Evolutionary conservation across 1,140 invertebrate species (phyloP).

Genomic region (Nebria ingens): DNA sequence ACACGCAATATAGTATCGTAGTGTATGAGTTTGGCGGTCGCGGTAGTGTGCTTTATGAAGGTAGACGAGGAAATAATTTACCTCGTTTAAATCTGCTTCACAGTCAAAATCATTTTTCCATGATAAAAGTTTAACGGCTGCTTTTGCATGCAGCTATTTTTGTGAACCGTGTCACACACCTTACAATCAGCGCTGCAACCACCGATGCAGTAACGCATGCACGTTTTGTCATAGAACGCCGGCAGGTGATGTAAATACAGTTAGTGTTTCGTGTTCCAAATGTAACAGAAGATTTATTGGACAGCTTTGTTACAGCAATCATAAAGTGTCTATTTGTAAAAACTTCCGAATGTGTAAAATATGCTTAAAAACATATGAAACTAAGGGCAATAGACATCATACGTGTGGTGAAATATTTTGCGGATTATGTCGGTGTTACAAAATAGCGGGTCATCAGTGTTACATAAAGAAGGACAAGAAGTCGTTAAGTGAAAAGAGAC

Average conservation of each 20-base stretch:
- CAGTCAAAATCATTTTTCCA: neutral
- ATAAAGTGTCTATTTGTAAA: neutral
- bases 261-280: neutral
- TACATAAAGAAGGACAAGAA: neutral
- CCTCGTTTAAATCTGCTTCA: neutral
- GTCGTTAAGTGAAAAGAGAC: neutral
- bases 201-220: neutral
- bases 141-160: neutral
- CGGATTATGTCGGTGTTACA: neutral
- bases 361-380: slow-evolving; percentile 1
- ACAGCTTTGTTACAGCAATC: too few relatives aligned
- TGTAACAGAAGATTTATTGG: neutral
- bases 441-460: neutral
- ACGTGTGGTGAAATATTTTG: neutral
- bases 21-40: neutral
- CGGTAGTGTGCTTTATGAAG: neutral
- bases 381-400: neutral
- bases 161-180: neutral
- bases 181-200: neutral
- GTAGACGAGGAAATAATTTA: neutral
- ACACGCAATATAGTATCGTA: neutral
- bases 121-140: neutral
- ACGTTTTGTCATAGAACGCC: neutral
- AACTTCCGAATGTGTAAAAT: neutral
- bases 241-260: neutral